Evolutionary conservation across 2,797 vertebrate species (phyloP).

Genomic region (Gastrophryne carolinensis): DNA sequence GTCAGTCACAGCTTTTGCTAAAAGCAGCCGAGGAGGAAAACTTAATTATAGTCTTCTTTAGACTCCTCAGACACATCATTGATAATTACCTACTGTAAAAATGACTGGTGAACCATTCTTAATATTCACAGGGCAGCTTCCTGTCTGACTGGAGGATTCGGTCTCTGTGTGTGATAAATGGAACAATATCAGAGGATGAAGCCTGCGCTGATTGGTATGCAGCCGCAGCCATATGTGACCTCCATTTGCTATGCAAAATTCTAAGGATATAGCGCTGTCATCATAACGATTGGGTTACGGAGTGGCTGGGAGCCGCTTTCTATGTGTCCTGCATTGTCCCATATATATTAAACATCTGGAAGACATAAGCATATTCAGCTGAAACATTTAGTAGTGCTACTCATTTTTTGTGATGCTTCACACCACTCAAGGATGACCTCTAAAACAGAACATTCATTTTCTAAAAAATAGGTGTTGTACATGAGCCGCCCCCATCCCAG

Average conservation of each 20-base stretch:
- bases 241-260: constrained; percentile 18
- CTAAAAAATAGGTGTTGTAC: too few species aligned
- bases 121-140: constrained; percentile 33
- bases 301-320: neutral
- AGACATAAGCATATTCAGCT: neutral
- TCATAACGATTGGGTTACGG: neutral
- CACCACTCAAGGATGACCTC: too few species aligned
- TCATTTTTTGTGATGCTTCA: too few species aligned
- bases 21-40: too few species aligned
- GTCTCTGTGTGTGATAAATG: constrained; percentile 30
- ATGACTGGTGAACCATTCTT: constrained; percentile 22
- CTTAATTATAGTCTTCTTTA: constrained; percentile 9
- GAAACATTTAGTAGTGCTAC: too few species aligned
- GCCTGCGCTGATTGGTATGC: constrained; percentile 30
- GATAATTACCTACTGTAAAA: constrained; percentile 26
- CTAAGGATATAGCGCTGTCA: constrained; percentile 4
- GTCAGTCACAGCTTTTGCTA: too few species aligned
- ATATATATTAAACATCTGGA: neutral
- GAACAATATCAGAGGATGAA: constrained; percentile 8
- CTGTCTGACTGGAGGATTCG: constrained; percentile 10
- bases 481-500: too few species aligned
- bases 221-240: constrained; percentile 10
- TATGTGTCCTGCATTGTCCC: neutral
- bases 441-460: too few species aligned
- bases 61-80: neutral